Base-by-base conservation (phyloP, 2,888 invertebrate species). In the Anticlea derivata region DNA sequence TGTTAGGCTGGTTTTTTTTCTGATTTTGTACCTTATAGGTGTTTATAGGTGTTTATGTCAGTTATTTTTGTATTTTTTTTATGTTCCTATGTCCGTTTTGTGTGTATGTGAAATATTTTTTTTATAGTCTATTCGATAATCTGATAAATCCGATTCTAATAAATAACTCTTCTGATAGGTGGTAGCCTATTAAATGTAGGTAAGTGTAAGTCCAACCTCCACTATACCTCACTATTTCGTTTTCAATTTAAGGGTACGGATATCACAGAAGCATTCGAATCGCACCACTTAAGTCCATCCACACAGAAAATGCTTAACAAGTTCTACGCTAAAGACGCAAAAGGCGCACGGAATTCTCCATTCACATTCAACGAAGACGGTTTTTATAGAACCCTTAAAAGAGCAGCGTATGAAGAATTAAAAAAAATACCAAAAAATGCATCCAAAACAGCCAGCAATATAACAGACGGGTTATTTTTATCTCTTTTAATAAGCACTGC, bases 201-300 rank as follows among this genome's bases (percentile, higher is more conserved):
- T n/a, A n/a, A n/a, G n/a, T n/a, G n/a, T n/a, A n/a, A n/a, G n/a
- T n/a, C n/a, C n/a, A n/a, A n/a, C n/a, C n/a, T n/a, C n/a, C n/a
- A n/a, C n/a, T n/a, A n/a, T 10, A 41, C 23, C 13, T 30, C 11
- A 37, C 23, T 7, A 11, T 30, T 37, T 41, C 39, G n/a, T 33
- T 24, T 47, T 39, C 26, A 49, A 37, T 53, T 34, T 37, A 27
- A 91, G 85, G 94, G 93, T 0, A 93, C 92, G 1, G 94, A 94
- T 55, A 93, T 94, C 50, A 96, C 96, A 0, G 96, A 96, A 83
- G 93, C 94, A 4, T 96, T 96, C 66, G 95, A 96, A 87, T 80
- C 91, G 0, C 94, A 96, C 75, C 96, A 96, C 74, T 68, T 96
- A 29, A 90, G 92, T 3, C 80, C 83, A 1, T 79, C 82, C 0